phyloP scores from a whole-genome alignment of 2,888 invertebrate genomes.

The Geophilus truncorum region DNA sequence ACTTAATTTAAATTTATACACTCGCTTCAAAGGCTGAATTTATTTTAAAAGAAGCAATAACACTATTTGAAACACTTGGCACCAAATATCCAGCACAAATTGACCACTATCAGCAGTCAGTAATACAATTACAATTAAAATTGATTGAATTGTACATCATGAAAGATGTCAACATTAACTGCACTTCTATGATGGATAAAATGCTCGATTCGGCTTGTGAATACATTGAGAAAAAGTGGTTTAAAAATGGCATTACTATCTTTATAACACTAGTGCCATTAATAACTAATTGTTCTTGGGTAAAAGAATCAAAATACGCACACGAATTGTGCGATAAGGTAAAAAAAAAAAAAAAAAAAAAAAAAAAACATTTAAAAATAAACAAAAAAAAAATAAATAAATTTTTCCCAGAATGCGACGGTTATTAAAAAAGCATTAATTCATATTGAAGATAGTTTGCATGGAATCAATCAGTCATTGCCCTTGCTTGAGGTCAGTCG shows the following conservation, averaged over 20 bases:
- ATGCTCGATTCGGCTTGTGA: background rate
- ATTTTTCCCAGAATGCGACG: background rate
- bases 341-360: background rate
- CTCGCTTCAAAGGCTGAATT: background rate
- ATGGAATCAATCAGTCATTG: background rate
- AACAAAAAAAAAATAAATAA: background rate
- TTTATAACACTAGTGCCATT: background rate
- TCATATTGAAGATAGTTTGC: background rate
- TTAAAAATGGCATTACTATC: background rate
- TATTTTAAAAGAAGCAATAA: background rate
- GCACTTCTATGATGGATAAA: background rate
- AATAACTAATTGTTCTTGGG: background rate
- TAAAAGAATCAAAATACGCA: background rate
- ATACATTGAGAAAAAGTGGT: background rate
- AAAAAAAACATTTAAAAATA: background rate
- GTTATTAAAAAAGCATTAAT: background rate
- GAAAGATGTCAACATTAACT: background rate
- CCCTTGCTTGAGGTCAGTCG: background rate
- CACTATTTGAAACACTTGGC: background rate
- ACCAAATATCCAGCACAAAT: background rate
- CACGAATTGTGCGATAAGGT: background rate
- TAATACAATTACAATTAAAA: background rate
- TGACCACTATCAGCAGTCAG: background rate
- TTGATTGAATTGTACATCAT: background rate
- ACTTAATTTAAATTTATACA: background rate